Base-by-base conservation (phyloP, 2,888 invertebrate species). In the Rugalucina vietnamica region DNA sequence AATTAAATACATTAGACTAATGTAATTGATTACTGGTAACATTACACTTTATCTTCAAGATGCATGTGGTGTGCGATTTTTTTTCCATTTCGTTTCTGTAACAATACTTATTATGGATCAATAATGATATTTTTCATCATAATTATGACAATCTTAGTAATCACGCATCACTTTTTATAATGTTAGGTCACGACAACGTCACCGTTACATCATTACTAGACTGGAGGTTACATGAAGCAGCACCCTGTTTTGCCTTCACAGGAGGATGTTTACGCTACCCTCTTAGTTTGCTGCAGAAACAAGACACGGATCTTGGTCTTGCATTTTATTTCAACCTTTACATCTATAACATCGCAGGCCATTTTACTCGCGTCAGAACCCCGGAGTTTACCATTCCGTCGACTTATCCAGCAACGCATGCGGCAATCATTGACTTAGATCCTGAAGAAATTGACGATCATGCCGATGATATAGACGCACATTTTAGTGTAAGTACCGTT, bases 301-400 rank as follows among this genome's bases (percentile, higher is more conserved):
- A 79, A 74, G 84, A 88, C n/a, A 76, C 81, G 0, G 78, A 80
- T 43, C 21, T 72, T 21, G 76, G 78, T 0, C n/a, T 76, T 0
- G 24, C 36, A 5, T 87, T 83, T 43, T 75, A 75, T 37, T 39
- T 85, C 27, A 74, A 76, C 27, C 39, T 90, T 12, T 73, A 88
- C 77, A 76, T 83, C 8, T 89, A 83, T 43, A 89, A 90, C 73
- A 80, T 79, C 43, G 90, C 88, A 18, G 90, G 90, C 1, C 89
- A 88, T 79, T 79, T 71, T 37, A 82, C 84, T 12, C 73, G 65
- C 18, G 76, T 86, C 4, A 60, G 37, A 24, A 82, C 84, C 3
- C 43, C 76, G 14, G 18, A 74, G 10, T 84, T 89, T 49, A 36
- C 49, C 1, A 36, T 89, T 57, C 86, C 89, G 3, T 88, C 88